phyloP scores from a whole-genome alignment of 2,888 invertebrate genomes.

The Auanema freiburgensis region DNA sequence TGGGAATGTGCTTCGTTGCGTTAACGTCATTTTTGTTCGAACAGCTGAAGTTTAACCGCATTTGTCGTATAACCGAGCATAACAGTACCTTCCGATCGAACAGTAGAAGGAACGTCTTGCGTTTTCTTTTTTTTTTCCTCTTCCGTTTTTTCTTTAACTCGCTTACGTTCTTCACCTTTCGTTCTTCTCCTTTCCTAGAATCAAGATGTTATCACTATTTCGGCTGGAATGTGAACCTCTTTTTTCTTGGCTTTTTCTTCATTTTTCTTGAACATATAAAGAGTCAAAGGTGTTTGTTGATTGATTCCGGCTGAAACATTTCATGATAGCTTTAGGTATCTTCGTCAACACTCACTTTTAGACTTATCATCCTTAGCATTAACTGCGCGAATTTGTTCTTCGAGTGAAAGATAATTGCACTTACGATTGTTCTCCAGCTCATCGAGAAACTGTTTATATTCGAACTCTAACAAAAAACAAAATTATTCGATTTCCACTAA shows the following conservation, averaged over 20 bases:
- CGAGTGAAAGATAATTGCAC: constrained; percentile 9
- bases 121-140: not conserved
- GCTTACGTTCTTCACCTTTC: constrained; percentile 13
- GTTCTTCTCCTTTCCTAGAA: constrained; percentile 13
- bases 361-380: not conserved
- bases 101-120: too few species aligned
- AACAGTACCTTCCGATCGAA: too few species aligned
- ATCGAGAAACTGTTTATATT: constrained; percentile 15
- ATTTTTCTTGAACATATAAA: constrained; percentile 7
- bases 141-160: not conserved
- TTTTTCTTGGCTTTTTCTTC: constrained; percentile 6
- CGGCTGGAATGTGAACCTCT: not conserved
- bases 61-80: too few species aligned
- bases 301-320: constrained; percentile 5
- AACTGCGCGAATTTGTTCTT: constrained; percentile 18
- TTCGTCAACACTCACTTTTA: not conserved
- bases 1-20: too few species aligned
- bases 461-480: constrained; percentile 8
- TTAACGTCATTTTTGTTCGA: too few species aligned
- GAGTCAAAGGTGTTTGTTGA: constrained; percentile 16
- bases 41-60: too few species aligned
- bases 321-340: constrained; percentile 1
- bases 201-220: not conserved
- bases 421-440: constrained; percentile 10
- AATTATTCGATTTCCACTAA: not conserved